Evolutionary conservation across 1,140 invertebrate species (phyloP).

Genomic region (Apis dorsata): DNA sequence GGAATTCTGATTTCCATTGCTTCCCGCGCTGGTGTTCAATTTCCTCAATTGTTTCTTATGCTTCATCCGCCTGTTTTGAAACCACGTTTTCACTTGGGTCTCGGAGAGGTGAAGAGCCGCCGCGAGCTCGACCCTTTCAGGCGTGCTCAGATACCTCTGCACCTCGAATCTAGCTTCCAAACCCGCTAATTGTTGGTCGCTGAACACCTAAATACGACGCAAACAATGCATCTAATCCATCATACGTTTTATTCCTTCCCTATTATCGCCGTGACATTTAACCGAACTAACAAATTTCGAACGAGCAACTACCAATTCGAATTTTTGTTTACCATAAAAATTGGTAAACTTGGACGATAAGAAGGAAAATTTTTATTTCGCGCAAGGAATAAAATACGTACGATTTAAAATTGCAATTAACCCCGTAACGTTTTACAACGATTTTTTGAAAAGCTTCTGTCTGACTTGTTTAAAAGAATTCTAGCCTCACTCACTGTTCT

Average conservation of each 20-base stretch:
- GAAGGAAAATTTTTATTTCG: too few species aligned
- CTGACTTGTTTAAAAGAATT: too few species aligned
- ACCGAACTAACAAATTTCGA: too few species aligned
- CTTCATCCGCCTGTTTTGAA: conserved; percentile 98
- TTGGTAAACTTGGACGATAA: too few species aligned
- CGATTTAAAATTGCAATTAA: too few species aligned
- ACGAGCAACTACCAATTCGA: too few species aligned
- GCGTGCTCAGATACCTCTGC: conserved; percentile 97
- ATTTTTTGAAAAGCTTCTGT: too few species aligned
- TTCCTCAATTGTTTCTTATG: conserved; percentile 96
- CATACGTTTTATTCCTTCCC: too few species aligned
- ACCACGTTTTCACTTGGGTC: conserved; percentile 99
- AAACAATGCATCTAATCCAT: not conserved
- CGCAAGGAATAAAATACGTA: too few species aligned
- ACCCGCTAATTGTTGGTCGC: conserved; percentile 96
- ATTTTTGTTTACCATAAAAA: too few species aligned
- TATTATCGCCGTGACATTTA: too few species aligned
- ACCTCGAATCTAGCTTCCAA: conserved; percentile 97
- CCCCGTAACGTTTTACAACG: too few species aligned
- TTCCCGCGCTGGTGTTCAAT: conserved; percentile 77
- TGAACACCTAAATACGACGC: conserved; percentile 86
- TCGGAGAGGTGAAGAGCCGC: conserved; percentile 95
- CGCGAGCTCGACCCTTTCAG: conserved; percentile 97
- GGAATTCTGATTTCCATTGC: conserved; percentile 50
- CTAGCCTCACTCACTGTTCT: conserved; percentile 85